These are phyloP conservation scores for Opisthograptis luteolata DNA, from an alignment of 2,888 invertebrate species.

Conservation along the genomic window DNA sequence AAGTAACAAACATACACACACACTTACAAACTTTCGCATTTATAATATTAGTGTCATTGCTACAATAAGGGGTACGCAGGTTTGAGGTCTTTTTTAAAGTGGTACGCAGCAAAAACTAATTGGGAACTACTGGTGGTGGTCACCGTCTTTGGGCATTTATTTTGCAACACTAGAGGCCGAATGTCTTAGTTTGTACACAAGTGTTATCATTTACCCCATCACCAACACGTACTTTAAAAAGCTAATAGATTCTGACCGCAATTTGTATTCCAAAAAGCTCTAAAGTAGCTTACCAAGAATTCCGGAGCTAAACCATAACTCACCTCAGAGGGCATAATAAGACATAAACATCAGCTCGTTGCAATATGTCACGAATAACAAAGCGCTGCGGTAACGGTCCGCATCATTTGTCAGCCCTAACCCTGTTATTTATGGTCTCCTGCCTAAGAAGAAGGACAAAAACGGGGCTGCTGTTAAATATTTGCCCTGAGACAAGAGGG, in stretches of 20 bases:
- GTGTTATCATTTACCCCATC: too few species aligned
- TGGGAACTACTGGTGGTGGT: too few species aligned
- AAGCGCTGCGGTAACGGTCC: slow-evolving; percentile 80
- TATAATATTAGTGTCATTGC: too few species aligned
- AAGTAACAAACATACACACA: too few species aligned
- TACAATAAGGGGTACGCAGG: too few species aligned
- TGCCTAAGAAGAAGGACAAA: slow-evolving; percentile 78
- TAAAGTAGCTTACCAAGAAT: slow-evolving; percentile 54
- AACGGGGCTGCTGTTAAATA: slow-evolving; percentile 81
- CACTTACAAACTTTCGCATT: too few species aligned
- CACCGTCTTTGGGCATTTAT: too few species aligned
- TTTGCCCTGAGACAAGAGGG: slow-evolving; percentile 84
- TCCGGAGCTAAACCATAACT: slow-evolving; percentile 57
- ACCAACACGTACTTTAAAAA: too few species aligned
- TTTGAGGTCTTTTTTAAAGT: too few species aligned
- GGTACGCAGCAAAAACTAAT: too few species aligned
- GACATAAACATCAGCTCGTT: slow-evolving; percentile 79
- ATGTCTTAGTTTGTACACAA: too few species aligned
- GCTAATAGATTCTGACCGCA: slow-evolving; percentile 18
- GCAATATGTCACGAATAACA: slow-evolving; percentile 79
- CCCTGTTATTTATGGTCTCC: slow-evolving; percentile 80
- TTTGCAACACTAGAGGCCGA: too few species aligned
- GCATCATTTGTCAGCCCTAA: slow-evolving; percentile 77
- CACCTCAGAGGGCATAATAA: slow-evolving; percentile 71
- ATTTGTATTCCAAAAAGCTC: slow-evolving; percentile 28